Evolutionary conservation across 2,888 invertebrate species (phyloP).

Genomic region (Magallana nippona): DNA sequence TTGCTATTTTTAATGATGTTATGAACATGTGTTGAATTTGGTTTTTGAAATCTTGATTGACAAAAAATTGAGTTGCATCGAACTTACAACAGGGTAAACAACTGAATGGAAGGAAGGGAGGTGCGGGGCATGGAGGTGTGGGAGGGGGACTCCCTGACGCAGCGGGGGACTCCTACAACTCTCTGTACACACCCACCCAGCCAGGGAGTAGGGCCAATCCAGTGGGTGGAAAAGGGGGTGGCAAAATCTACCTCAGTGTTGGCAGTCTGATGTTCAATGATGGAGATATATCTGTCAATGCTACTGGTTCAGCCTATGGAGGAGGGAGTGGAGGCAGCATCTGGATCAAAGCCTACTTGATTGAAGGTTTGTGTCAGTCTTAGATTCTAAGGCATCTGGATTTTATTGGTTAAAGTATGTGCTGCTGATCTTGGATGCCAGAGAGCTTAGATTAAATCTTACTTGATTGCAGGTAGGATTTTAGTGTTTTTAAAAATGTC

Average conservation of each 20-base stretch:
- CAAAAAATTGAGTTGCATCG: neutral
- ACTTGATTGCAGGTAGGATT: too few relatives aligned
- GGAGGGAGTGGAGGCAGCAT: conserved; percentile 73
- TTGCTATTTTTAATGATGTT: too few relatives aligned
- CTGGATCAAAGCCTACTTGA: conserved; percentile 56
- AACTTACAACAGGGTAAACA: conserved; percentile 41
- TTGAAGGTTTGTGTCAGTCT: conserved; percentile 52
- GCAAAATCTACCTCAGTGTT: conserved; percentile 61
- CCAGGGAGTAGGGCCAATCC: conserved; percentile 64
- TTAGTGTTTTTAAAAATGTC: too few relatives aligned
- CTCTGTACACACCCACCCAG: conserved; percentile 62
- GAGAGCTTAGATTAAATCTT: too few relatives aligned
- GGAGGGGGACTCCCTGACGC: conserved; percentile 57
- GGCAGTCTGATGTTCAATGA: conserved; percentile 65
- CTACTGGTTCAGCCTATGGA: conserved; percentile 58
- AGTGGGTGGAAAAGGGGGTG: conserved; percentile 66
- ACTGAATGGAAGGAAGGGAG: conserved; percentile 53
- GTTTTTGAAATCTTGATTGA: too few relatives aligned
- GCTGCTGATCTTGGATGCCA: too few relatives aligned
- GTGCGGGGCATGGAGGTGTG: conserved; percentile 67
- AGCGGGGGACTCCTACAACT: conserved; percentile 62
- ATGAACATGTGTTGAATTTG: too few relatives aligned
- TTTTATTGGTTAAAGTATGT: too few relatives aligned
- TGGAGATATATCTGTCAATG: conserved; percentile 67
- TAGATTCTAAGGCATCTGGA: neutral